Base-by-base conservation (phyloP, 2,888 invertebrate genomes). In the Seira sanloemensis region DNA sequence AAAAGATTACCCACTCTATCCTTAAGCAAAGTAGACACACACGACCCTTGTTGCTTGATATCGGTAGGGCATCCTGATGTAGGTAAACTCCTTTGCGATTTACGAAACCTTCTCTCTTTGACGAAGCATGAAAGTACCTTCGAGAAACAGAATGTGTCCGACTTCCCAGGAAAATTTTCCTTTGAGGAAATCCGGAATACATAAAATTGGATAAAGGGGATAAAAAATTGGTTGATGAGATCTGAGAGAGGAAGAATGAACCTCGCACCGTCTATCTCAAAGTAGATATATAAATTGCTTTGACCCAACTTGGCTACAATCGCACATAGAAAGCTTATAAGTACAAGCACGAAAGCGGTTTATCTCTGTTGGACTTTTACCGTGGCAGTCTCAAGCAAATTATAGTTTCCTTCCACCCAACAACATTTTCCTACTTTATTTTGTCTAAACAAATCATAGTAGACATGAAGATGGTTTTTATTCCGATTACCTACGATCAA, bases 121-220 rank as follows among this genome's bases (percentile, higher is more conserved):
- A 37, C 37, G 37, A 37, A 37, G 37, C 37, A 37, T 12, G 12
- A 37, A 37, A 37, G 37, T 4, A 37, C 4, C 4, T 37, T 37
- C 37, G 37, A 37, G 37, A 21, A 54, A 74, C 67, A 74, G 68
- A 74, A 68, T 54, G 58, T 69, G 80, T 69, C 80, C 80, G 80
- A 80, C 77, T 77, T 77, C 80, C 74, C 80, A 80, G 78, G 37
- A 71, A 78, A 74, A 24, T 18, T 80, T 80, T 80, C 37, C 80
- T 80, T 24, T 65, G 65, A 74, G 80, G 80, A 80, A 80, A 80
- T 80, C 80, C 80, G 80, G 80, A 67, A 80, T 66, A 80, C 67
- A 73, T 74, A 71, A 71, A 78, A 37, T 7, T 12, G 37, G 37
- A 37, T 37, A 37, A 37, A 37, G 37, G n/a, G n/a, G 37, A 37